A percentile compares a stretch with the other conserved stretches of the same genome.
phyloP scores from a whole-genome alignment of 1,140 invertebrate species.

The Linepithema humile region DNA sequence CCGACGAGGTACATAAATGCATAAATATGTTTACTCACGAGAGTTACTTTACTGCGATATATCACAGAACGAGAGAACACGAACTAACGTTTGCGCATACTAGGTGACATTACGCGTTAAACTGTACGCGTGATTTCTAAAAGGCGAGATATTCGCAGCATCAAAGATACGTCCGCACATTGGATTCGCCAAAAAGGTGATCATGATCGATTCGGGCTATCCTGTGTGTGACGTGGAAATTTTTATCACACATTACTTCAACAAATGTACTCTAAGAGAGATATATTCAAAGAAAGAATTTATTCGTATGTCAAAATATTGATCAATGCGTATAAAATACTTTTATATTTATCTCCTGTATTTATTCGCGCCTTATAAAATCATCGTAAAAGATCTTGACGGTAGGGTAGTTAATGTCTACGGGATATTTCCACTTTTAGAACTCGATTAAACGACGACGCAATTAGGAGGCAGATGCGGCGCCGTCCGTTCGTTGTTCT shows the following conservation, averaged over 20 bases:
- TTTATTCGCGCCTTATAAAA: background rate
- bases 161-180: conserved; percentile 41
- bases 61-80: background rate
- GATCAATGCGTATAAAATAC: background rate
- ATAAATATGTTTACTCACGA: conserved; percentile 66
- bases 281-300: background rate
- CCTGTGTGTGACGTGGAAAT: background rate
- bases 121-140: conserved; percentile 65
- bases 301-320: background rate
- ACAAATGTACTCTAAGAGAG: background rate
- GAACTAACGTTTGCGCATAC: conserved; percentile 6
- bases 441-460: background rate
- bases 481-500: background rate
- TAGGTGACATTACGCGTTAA: conserved; percentile 57
- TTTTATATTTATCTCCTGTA: background rate
- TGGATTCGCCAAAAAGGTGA: background rate
- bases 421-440: background rate
- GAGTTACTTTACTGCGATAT: conserved; percentile 48
- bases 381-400: background rate
- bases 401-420: background rate
- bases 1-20: conserved; percentile 49
- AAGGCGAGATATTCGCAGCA: conserved; percentile 36
- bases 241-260: background rate
- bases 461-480: background rate
- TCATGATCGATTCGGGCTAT: conserved; percentile 56